Percentiles rank a stretch among this genome's conserved stretches.
These are phyloP conservation scores for Electrona antarctica DNA, from an alignment of 2,113 vertebrate genomes.

Conservation along the genomic window DNA sequence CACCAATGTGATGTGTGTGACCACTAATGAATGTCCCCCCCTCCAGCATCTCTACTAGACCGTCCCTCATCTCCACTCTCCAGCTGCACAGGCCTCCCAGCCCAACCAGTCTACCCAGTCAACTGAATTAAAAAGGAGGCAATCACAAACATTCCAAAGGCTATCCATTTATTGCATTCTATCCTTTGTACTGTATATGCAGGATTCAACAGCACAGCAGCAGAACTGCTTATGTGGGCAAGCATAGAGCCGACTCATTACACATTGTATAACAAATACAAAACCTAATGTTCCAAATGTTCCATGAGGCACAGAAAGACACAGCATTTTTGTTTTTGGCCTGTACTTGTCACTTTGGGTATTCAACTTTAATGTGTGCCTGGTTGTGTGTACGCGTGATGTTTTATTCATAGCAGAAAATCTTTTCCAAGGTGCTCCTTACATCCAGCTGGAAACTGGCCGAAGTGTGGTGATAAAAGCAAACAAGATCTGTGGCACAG, in stretches of 20 bases:
- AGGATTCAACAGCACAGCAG: conserved; percentile 19
- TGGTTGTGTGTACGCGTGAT: no score
- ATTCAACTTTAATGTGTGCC: background rate
- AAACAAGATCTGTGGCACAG: no score
- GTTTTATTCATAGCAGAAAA: no score
- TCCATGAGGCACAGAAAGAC: background rate
- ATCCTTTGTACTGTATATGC: conserved; percentile 30
- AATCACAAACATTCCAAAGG: conserved; percentile 17
- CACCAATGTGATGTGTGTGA: conserved; percentile 39
- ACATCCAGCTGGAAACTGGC: no score
- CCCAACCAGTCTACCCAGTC: conserved; percentile 37
- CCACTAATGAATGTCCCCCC: conserved; percentile 45
- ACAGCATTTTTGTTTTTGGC: background rate
- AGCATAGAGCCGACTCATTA: background rate
- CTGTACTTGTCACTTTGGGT: background rate
- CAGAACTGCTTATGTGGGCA: background rate
- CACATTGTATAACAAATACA: background rate
- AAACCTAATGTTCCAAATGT: background rate
- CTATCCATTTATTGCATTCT: background rate
- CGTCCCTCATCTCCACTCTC: conserved; percentile 61
- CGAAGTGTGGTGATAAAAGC: no score
- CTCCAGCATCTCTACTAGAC: conserved; percentile 14
- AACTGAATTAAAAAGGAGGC: conserved; percentile 44
- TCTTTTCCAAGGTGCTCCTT: no score
- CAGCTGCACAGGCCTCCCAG: conserved; percentile 51